phyloP scores from a whole-genome alignment of 2,113 vertebrate genomes.

The Pedionomus torquatus region DNA sequence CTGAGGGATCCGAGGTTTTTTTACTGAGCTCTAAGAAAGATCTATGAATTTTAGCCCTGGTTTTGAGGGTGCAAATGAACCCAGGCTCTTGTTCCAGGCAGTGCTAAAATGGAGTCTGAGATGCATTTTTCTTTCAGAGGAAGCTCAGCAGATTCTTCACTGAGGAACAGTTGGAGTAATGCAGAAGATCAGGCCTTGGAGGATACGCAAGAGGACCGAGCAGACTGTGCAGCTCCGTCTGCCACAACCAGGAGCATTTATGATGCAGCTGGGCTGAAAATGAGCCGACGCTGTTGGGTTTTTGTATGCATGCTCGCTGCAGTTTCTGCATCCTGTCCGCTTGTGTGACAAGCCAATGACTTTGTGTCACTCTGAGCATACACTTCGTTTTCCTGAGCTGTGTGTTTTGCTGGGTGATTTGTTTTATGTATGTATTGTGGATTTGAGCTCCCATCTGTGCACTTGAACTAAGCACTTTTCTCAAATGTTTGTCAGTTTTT shows the following conservation, averaged over 20 bases:
- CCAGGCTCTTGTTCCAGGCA: background rate
- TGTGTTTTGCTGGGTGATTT: background rate
- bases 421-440: slow-evolving; percentile 13
- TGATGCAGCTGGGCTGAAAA: slow-evolving; percentile 42
- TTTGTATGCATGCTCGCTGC: background rate
- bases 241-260: background rate
- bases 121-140: background rate
- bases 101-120: slow-evolving; percentile 54
- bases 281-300: background rate
- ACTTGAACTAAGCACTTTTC: slow-evolving; percentile 32
- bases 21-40: slow-evolving; percentile 65
- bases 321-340: slow-evolving; percentile 11
- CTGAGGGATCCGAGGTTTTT: slow-evolving; percentile 45
- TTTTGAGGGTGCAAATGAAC: slow-evolving; percentile 22
- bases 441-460: slow-evolving; percentile 41
- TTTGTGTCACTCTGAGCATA: slow-evolving; percentile 33
- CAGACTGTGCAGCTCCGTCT: background rate
- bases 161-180: background rate
- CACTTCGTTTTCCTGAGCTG: background rate
- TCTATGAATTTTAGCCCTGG: slow-evolving; percentile 54
- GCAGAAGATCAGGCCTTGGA: slow-evolving; percentile 2
- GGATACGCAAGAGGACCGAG: background rate
- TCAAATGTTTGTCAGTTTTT: background rate
- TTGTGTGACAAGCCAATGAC: slow-evolving; percentile 40
- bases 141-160: background rate